Conservation (phyloP, 2,888 invertebrate genomes). For the Merodon equestris region DNA sequence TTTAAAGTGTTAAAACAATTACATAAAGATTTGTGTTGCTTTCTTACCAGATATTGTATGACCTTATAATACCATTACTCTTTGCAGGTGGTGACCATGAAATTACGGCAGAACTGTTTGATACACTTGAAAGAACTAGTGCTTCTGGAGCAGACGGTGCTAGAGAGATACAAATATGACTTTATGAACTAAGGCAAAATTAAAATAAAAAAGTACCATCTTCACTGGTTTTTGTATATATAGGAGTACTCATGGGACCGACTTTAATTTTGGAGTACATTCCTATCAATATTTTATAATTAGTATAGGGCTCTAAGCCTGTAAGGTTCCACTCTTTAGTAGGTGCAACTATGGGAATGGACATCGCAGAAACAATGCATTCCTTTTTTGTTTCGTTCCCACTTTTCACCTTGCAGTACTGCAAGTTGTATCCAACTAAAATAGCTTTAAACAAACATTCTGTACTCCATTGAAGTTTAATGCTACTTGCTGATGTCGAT, state of each 20-base stretch:
- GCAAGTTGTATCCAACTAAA: slow-evolving; percentile 86
- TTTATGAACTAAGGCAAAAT: background rate
- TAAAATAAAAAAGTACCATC: slow-evolving; percentile 79
- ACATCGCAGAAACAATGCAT: slow-evolving; percentile 63
- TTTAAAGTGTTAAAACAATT: background rate
- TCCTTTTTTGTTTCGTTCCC: slow-evolving; percentile 17
- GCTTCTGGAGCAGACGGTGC: slow-evolving; percentile 81
- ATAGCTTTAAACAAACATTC: slow-evolving; percentile 87
- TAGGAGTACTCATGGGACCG: slow-evolving; percentile 82
- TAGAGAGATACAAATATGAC: slow-evolving; percentile 69
- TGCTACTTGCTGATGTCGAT: slow-evolving; percentile 74
- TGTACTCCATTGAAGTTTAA: slow-evolving; percentile 87
- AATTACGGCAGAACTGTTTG: slow-evolving; percentile 82
- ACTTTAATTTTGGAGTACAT: slow-evolving; percentile 81
- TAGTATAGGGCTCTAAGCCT: slow-evolving; percentile 86
- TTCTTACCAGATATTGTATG: slow-evolving; percentile 83
- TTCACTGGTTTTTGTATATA: slow-evolving; percentile 85
- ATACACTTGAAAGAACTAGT: slow-evolving; percentile 80
- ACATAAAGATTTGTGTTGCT: background rate
- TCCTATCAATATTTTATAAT: slow-evolving; percentile 85
- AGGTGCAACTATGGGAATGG: slow-evolving; percentile 69
- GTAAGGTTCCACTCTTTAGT: slow-evolving; percentile 80
- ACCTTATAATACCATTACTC: slow-evolving; percentile 86
- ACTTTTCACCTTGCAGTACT: slow-evolving; percentile 84
- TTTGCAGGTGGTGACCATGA: slow-evolving; percentile 84